Conservation (phyloP, 1,140 invertebrate species). For the Pantala flavescens region DNA sequence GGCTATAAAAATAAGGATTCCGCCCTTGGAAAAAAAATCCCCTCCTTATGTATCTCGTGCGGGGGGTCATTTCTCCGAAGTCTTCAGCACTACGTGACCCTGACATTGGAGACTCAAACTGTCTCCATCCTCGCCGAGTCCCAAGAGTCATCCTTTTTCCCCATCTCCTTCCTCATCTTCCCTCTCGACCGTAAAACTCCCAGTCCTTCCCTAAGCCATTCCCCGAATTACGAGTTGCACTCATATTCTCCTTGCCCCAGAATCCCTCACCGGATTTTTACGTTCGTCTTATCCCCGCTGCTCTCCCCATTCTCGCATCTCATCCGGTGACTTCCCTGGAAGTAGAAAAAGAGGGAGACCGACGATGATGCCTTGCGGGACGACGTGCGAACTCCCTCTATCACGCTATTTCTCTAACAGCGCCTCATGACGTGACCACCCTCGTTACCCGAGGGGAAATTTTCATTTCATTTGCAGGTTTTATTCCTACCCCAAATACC, state of each 20-base stretch:
- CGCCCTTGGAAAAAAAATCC: too few relatives aligned
- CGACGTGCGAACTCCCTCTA: too few relatives aligned
- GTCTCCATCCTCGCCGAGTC: not conserved
- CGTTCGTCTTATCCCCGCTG: not conserved
- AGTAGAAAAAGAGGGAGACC: too few relatives aligned
- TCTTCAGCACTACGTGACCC: not conserved
- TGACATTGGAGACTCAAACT: not conserved
- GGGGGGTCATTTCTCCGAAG: too few relatives aligned
- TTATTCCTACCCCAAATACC: too few relatives aligned
- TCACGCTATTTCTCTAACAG: too few relatives aligned
- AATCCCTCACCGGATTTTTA: conserved; percentile 1
- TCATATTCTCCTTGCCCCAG: not conserved
- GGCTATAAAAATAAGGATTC: too few relatives aligned
- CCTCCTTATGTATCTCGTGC: too few relatives aligned
- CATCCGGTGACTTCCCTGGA: not conserved
- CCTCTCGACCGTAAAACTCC: not conserved
- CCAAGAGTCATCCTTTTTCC: not conserved
- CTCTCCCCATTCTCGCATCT: not conserved
- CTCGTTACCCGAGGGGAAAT: too few relatives aligned
- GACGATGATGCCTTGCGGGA: too few relatives aligned
- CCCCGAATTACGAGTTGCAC: conserved; percentile 3
- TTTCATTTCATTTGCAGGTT: too few relatives aligned
- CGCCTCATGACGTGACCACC: too few relatives aligned
- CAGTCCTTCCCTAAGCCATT: not conserved
- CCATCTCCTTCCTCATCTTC: not conserved